Percentiles rank a stretch among this genome's conserved stretches.
Conservation (phyloP, 2,888 invertebrate species). For the Spodoptera littoralis region DNA sequence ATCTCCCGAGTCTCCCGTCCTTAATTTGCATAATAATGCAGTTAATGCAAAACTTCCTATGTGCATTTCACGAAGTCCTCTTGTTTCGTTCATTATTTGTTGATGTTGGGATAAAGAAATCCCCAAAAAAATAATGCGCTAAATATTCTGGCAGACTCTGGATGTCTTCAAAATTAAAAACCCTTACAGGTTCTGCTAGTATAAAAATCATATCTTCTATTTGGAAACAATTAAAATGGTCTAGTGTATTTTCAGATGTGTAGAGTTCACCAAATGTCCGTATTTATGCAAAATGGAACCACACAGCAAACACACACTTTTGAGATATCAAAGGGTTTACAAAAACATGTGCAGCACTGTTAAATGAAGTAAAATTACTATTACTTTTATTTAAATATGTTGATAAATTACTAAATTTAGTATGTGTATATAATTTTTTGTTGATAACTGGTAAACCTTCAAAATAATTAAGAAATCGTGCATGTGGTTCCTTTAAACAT, state of each 20-base stretch:
- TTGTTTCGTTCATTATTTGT: constrained; percentile 14
- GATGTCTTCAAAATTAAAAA: constrained; percentile 13
- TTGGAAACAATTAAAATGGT: constrained; percentile 2
- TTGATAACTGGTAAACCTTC: not conserved
- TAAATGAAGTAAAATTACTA: constrained; percentile 22
- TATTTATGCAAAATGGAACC: constrained; percentile 7
- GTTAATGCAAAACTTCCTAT: constrained; percentile 23
- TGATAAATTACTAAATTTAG: constrained; percentile 23
- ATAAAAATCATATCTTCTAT: constrained; percentile 13
- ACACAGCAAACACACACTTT: constrained; percentile 20
- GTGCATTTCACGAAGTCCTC: constrained; percentile 18
- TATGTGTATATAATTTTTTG: constrained; percentile 17
- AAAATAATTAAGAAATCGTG: no score
- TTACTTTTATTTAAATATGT: constrained; percentile 22
- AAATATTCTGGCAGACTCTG: constrained; percentile 9
- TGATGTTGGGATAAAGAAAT: constrained; percentile 7
- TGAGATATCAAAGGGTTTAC: constrained; percentile 21
- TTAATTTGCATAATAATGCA: constrained; percentile 23
- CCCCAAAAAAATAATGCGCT: no score
- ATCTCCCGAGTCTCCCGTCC: constrained; percentile 23
- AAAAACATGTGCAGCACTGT: constrained; percentile 19
- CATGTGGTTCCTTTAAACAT: constrained; percentile 8
- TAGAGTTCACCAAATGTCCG: constrained; percentile 14
- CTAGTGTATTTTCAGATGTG: constrained; percentile 2
- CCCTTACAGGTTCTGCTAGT: constrained; percentile 1